These are phyloP conservation scores for Eclectus roratus DNA, from an alignment of 2,113 vertebrate species.

Conservation along the genomic window DNA sequence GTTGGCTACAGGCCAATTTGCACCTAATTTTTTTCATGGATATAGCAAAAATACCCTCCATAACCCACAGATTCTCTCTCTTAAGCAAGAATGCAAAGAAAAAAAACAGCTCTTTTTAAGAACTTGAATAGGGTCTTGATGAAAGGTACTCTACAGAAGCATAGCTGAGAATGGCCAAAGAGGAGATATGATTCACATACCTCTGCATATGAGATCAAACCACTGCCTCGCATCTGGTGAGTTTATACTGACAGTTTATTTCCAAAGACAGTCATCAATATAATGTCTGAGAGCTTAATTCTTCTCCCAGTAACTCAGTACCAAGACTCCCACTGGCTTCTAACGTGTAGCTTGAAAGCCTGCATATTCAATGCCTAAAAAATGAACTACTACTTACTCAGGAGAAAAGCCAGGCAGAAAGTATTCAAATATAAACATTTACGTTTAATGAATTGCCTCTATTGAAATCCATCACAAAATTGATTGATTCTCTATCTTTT, in stretches of 20 bases:
- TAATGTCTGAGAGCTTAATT: slow-evolving; percentile 14
- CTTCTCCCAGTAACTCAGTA: background rate
- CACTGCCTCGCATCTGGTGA: background rate
- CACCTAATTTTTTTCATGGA: background rate
- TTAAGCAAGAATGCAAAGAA: background rate
- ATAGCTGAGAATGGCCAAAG: background rate
- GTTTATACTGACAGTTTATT: slow-evolving; percentile 30
- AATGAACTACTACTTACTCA: slow-evolving; percentile 3
- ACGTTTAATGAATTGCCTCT: background rate
- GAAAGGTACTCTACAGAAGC: background rate
- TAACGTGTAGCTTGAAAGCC: background rate
- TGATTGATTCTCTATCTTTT: background rate
- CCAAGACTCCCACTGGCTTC: slow-evolving; percentile 30
- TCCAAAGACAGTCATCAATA: slow-evolving; percentile 35
- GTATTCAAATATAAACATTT: slow-evolving; percentile 21
- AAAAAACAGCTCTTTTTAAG: background rate
- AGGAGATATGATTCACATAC: background rate
- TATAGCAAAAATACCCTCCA: background rate
- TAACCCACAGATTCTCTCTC: background rate
- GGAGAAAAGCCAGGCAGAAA: slow-evolving; percentile 27
- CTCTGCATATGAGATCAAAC: background rate
- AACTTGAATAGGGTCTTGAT: background rate
- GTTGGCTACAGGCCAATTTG: background rate
- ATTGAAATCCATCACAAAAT: background rate
- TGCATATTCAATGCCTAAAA: background rate